Percentiles rank a stretch among this genome's conserved stretches.
These are phyloP conservation scores for Dolichomitus sp. DNA, from an alignment of 2,888 invertebrate species.

Conservation along the genomic window DNA sequence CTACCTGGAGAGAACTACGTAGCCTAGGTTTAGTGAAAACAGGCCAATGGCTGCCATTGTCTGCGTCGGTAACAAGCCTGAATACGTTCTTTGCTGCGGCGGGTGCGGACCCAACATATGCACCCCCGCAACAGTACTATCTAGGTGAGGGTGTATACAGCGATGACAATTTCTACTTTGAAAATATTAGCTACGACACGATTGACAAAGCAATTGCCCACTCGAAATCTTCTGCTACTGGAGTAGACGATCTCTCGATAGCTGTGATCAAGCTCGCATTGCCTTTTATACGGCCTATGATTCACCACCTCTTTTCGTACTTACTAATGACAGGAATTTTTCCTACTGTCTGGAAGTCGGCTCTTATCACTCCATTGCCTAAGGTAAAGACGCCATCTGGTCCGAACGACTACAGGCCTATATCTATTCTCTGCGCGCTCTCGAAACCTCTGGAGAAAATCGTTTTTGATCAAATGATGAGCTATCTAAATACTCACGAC, in stretches of 20 bases:
- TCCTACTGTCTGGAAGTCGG: constrained; percentile 72
- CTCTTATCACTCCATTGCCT: constrained; percentile 69
- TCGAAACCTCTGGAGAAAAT: constrained; percentile 70
- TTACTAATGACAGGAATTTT: constrained; percentile 46
- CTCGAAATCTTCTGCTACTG: not conserved
- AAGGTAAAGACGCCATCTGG: constrained; percentile 64
- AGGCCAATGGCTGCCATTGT: constrained; percentile 1
- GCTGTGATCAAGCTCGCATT: not conserved
- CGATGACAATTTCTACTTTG: constrained; percentile 27
- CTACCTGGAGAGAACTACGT: no score
- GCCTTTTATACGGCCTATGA: constrained; percentile 27
- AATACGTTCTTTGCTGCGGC: constrained; percentile 11
- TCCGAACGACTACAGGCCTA: constrained; percentile 71
- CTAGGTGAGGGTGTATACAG: constrained; percentile 18
- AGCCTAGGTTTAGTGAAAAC: no score
- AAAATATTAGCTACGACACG: not conserved
- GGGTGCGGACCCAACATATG: not conserved
- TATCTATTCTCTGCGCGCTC: constrained; percentile 69
- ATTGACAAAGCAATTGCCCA: not conserved
- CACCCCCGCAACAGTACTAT: not conserved
- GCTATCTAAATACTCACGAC: constrained; percentile 67
- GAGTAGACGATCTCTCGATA: constrained; percentile 3
- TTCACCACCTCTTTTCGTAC: constrained; percentile 15
- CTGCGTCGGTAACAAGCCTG: not conserved
- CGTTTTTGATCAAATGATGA: constrained; percentile 65